These are phyloP conservation scores for Pygmarrhopalites habei DNA, from an alignment of 1,140 invertebrate species.

Conservation along the genomic window DNA sequence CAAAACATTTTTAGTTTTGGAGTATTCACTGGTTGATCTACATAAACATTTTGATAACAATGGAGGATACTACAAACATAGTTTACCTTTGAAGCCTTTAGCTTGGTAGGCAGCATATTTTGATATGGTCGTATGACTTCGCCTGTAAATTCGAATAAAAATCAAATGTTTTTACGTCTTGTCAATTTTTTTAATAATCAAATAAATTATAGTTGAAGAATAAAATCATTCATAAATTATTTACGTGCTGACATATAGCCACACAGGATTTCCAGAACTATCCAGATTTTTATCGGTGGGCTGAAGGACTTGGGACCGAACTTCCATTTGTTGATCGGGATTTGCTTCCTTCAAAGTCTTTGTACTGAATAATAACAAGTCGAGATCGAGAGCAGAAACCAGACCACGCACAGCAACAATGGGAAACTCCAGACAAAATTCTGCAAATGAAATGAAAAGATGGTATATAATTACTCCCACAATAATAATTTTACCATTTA, in stretches of 20 bases:
- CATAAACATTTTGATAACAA: slow-evolving; percentile 10
- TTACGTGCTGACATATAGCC: background rate
- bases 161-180: too few relatives aligned
- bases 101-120: slow-evolving; percentile 1
- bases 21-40: too few relatives aligned
- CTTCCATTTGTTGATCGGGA: background rate
- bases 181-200: too few relatives aligned
- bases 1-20: too few relatives aligned
- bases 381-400: background rate
- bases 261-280: background rate
- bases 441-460: too few relatives aligned
- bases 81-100: too few relatives aligned
- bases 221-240: too few relatives aligned
- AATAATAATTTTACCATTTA: too few relatives aligned
- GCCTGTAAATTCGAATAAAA: too few relatives aligned
- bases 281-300: background rate
- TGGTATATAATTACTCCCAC: too few relatives aligned
- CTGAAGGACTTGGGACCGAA: background rate
- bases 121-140: background rate
- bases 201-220: too few relatives aligned
- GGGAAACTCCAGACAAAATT: too few relatives aligned
- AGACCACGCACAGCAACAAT: background rate
- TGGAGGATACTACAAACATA: slow-evolving; percentile 11
- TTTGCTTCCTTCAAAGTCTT: background rate
- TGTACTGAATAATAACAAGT: background rate